Evolutionary conservation across 2,797 vertebrate genomes (phyloP).

Genomic region (Sciurus vulgaris): DNA sequence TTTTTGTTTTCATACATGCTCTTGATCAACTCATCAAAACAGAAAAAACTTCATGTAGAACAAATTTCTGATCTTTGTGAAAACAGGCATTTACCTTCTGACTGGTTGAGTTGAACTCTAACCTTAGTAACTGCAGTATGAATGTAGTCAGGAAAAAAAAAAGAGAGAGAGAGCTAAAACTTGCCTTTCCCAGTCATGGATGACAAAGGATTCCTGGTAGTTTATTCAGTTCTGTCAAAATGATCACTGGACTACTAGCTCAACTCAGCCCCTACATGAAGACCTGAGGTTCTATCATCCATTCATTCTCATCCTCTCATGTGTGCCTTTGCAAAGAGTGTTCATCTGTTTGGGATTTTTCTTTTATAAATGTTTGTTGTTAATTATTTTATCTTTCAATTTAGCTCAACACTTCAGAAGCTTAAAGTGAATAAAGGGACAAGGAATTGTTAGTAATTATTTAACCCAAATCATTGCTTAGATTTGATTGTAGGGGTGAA

Average conservation of each 20-base stretch:
- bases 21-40: conserved; percentile 69
- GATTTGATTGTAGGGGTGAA: not conserved
- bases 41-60: conserved; percentile 62
- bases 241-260: conserved; percentile 69
- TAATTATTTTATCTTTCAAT: conserved; percentile 5
- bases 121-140: conserved; percentile 73
- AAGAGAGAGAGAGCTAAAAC: conserved; percentile 56
- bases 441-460: conserved; percentile 12
- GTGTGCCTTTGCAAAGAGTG: conserved; percentile 69
- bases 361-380: too few relatives aligned
- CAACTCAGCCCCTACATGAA: conserved; percentile 43
- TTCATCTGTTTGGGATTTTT: conserved; percentile 24
- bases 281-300: conserved; percentile 59
- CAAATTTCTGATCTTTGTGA: conserved; percentile 71
- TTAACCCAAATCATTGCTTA: not conserved
- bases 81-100: conserved; percentile 72
- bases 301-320: conserved; percentile 80
- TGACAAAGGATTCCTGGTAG: conserved; percentile 75
- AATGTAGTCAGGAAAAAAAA: conserved; percentile 50
- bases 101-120: not conserved
- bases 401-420: conserved; percentile 40
- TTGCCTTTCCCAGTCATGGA: conserved; percentile 66
- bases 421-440: conserved; percentile 12
- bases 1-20: conserved; percentile 79
- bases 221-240: conserved; percentile 71